Evolutionary conservation across 1,140 invertebrate species (phyloP).

Genomic region (Sycophaga agraensis): DNA sequence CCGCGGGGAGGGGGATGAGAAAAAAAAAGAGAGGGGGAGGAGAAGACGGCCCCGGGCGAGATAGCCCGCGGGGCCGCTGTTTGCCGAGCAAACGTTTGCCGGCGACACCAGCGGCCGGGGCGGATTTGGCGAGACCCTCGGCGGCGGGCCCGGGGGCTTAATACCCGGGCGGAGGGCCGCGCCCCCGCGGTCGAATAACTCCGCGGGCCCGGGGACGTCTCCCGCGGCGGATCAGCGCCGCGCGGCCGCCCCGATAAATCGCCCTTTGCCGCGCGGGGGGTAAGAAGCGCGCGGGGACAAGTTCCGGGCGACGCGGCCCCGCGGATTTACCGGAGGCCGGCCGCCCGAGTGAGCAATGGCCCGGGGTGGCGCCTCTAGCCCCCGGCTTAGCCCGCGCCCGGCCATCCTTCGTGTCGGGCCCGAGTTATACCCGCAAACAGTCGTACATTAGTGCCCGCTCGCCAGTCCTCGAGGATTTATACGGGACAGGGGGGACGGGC

Average conservation of each 20-base stretch:
- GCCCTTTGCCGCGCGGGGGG: too few species aligned
- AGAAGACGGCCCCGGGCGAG: conserved; percentile 27
- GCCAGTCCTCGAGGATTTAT: conserved; percentile 57
- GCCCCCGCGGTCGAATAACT: conserved; percentile 57
- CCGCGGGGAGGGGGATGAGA: too few species aligned
- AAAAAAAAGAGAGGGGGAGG: too few species aligned
- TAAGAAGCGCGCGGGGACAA: conserved; percentile 54
- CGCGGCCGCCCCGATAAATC: too few species aligned
- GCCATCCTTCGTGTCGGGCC: conserved; percentile 55
- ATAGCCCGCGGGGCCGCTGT: conserved; percentile 52
- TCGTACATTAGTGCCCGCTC: conserved; percentile 58
- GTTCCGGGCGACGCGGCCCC: conserved; percentile 38
- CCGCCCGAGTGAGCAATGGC: conserved; percentile 53
- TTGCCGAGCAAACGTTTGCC: conserved; percentile 59
- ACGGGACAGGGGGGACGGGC: too few species aligned
- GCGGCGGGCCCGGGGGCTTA: conserved; percentile 41
- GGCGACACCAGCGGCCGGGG: conserved; percentile 53
- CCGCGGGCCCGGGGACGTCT: background rate
- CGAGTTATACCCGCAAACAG: conserved; percentile 60
- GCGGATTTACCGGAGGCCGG: conserved; percentile 33
- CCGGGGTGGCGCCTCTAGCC: conserved; percentile 55
- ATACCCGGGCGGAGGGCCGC: conserved; percentile 56
- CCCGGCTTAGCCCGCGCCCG: conserved; percentile 45
- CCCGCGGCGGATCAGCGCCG: conserved; percentile 28
- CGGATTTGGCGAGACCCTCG: conserved; percentile 20